Evolutionary conservation across 2,113 vertebrate genomes (phyloP).

Genomic region (Pseudorhombus dupliciocellatus): DNA sequence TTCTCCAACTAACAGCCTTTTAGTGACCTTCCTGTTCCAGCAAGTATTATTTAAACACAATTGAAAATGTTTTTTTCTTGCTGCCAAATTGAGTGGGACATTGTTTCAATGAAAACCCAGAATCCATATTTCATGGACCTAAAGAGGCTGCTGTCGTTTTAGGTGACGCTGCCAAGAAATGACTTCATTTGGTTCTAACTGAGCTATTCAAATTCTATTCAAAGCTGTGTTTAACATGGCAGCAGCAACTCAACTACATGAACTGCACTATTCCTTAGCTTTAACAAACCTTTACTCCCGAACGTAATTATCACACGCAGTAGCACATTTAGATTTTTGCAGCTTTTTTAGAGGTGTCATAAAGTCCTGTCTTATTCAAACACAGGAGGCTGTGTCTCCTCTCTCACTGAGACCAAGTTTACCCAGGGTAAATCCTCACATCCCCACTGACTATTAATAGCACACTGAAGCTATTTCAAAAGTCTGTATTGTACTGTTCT

Average conservation of each 20-base stretch:
- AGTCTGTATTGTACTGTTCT: conserved; percentile 35
- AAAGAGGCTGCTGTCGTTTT: neutral
- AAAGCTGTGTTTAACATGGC: conserved; percentile 37
- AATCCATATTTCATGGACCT: neutral
- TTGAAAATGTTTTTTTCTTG: no score
- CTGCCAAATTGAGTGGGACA: neutral
- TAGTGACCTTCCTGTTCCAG: no score
- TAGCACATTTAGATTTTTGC: no score
- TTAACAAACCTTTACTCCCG: neutral
- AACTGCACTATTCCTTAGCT: neutral
- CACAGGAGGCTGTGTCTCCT: neutral
- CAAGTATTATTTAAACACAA: no score
- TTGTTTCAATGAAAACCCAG: neutral
- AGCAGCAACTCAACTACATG: neutral
- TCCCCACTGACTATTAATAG: conserved; percentile 64
- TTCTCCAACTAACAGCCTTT: no score
- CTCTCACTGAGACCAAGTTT: neutral
- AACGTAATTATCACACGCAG: neutral
- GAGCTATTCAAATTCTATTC: conserved; percentile 65
- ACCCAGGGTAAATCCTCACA: conserved; percentile 46
- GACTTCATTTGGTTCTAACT: conserved; percentile 42
- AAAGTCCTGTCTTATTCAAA: neutral
- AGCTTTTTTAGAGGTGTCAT: neutral
- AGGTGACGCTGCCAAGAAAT: neutral
- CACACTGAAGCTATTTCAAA: conserved; percentile 63